Conservation (phyloP, 2,113 vertebrate species). For the Gopherus flavomarginatus region DNA sequence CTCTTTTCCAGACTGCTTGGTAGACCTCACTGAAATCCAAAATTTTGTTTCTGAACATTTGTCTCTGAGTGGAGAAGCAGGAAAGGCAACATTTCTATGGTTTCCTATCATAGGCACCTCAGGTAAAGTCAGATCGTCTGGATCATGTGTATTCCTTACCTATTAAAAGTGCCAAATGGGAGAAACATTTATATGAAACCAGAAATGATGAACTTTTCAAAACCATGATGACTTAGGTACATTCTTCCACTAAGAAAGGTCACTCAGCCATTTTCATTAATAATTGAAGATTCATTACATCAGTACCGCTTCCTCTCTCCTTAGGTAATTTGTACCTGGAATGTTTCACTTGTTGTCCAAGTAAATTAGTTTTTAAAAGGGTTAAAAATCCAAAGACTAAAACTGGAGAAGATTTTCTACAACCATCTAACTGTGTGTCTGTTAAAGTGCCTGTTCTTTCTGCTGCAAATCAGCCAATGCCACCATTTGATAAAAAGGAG, state of each 20-base stretch:
- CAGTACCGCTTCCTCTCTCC: neutral
- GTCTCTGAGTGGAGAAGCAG: conserved; percentile 6
- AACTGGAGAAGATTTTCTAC: neutral
- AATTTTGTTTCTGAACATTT: conserved; percentile 23
- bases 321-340: neutral
- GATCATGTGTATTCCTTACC: neutral
- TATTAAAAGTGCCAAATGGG: neutral
- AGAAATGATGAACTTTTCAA: neutral
- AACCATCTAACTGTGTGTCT: neutral
- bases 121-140: conserved; percentile 2
- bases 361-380: neutral
- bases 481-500: neutral
- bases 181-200: neutral
- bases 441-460: neutral
- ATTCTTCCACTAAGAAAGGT: neutral
- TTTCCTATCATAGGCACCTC: neutral
- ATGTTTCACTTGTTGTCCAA: neutral
- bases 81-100: conserved; percentile 3
- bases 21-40: conserved; percentile 5
- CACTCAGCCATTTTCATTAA: conserved; percentile 16
- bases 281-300: neutral
- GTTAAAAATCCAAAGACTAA: neutral
- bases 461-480: neutral
- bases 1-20: neutral
- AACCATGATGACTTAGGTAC: neutral